Evolutionary conservation across 2,888 invertebrate species (phyloP), one percentile per base, ranked within the genome.

Genomic region (Trissonchulus latispiculum): DNA sequence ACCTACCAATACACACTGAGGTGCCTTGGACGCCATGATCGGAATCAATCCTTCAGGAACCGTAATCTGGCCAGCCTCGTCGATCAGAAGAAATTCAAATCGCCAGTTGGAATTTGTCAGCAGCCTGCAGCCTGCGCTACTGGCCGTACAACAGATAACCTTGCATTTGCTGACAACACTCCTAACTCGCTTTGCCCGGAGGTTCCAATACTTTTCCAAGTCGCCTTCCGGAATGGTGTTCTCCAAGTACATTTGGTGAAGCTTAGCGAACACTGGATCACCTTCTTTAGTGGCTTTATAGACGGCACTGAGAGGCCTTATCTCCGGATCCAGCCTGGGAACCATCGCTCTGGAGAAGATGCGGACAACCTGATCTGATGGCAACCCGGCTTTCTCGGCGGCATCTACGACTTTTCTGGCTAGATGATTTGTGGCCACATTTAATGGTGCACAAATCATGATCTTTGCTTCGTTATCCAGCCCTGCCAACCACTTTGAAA

Each of bases 31-130:
- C 59, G 18, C n/a, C 59, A 59, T 59, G n/a, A 59, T 59, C n/a
- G 59, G 59, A 59, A 59, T 59, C n/a, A 59, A 59, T 59, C 18
- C 59, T 59, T 59, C 59, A n/a, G 59, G 59, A 59, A 59, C 59
- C 18, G 59, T n/a, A n/a, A n/a, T n/a, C n/a, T n/a, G n/a, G n/a
- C n/a, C n/a, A n/a, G n/a, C n/a, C n/a, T n/a, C n/a, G n/a, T 59
- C 59, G 18, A 59, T 59, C 18, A 59, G n/a, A 18, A 59, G 59
- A 59, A 59, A 23, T 23, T 59, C 59, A n/a, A n/a, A 23, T 18
- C n/a, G 18, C n/a, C 18, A 59, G n/a, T 59, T n/a, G n/a, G 59
- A 18, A n/a, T n/a, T 18, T 59, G 18, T 18, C 18, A 59, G 59
- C n/a, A 59, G n/a, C 59, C 59, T n/a, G 18, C 18, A n/a, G n/a